Base-by-base conservation (phyloP, 2,797 vertebrate species). In the Tympanoctomys barrerae region DNA sequence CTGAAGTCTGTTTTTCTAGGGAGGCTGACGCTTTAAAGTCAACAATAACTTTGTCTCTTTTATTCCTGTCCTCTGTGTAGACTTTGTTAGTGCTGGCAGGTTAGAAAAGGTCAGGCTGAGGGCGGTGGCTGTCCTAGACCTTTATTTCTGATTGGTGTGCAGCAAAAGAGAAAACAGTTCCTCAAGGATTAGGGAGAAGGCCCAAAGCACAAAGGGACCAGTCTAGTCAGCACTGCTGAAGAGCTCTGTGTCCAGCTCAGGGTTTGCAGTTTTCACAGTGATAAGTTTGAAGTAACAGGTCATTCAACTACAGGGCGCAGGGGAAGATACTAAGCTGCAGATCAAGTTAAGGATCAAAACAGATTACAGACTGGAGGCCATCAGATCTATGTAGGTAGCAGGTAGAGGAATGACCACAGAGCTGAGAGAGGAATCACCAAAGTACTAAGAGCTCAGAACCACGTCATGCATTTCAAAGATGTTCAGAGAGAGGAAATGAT, bases 31-130 rank as follows among this genome's bases (percentile, higher is more conserved):
- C 36, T 42, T 68, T 42, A 11, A 18, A 87, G 11, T n/a, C 16
- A 39, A 10, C 42, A 52, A 8, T 54, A 54, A 79, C 33, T 8
- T 87, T n/a, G 1, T n/a, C 6, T 81, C 13, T 36, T 90, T 77
- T 33, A 18, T 70, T 59, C 46, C 26, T 42, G 8, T 7, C 2
- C 0, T 0, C 9, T 10, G 4, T 42, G 4, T 42, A 36, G 22
- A 31, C 59, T 54, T 71, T 77, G 21, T 8, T 66, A n/a, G 14
- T 16, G 24, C 87, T 77, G 79, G 0, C 22, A 80, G 52, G 9
- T 75, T 42, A 36, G 9, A 14, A 39, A 87, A 64, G 28, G 26
- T 36, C 8, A n/a, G 26, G 28, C 18, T 22, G 82, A 62, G 1
- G 5, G 13, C 31, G 28, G 4, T 78, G 9, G 4, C 83, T 71